Evolutionary conservation across 2,113 vertebrate species (phyloP).

Genomic region (Ginglymostoma cirratum): DNA sequence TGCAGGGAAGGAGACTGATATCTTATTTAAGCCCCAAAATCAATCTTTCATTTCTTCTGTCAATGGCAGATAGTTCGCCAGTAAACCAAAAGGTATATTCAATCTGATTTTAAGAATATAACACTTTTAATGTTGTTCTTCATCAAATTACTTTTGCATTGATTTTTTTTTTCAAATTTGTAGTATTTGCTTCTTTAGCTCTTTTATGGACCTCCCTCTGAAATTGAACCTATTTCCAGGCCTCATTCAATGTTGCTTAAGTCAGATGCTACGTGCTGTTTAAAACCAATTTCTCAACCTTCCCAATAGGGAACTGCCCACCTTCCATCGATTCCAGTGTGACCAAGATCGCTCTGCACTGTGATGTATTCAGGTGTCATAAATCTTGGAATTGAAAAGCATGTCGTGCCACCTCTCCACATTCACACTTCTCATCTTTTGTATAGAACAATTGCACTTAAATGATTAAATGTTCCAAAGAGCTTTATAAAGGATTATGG

Average conservation of each 20-base stretch:
- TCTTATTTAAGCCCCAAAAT: background rate
- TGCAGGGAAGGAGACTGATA: background rate
- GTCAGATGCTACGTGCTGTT: background rate
- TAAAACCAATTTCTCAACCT: background rate
- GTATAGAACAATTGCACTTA: background rate
- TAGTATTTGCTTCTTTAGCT: background rate
- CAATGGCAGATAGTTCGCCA: background rate
- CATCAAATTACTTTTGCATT: background rate
- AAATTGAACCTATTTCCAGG: background rate
- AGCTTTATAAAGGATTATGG: background rate
- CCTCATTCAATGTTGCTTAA: background rate
- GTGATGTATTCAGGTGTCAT: background rate
- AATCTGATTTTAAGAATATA: background rate
- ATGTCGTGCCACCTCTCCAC: background rate
- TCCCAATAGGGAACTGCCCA: background rate
- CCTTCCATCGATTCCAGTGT: background rate
- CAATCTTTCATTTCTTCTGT: background rate
- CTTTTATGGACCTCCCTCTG: background rate
- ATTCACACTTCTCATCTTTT: background rate
- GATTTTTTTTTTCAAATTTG: constrained; percentile 8
- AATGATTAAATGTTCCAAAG: background rate
- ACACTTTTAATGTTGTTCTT: background rate
- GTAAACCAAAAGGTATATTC: background rate
- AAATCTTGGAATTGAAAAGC: background rate
- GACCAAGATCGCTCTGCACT: background rate